These are phyloP conservation scores for Hydrotaea diabolus DNA, from an alignment of 2,888 invertebrate species.

Conservation along the genomic window DNA sequence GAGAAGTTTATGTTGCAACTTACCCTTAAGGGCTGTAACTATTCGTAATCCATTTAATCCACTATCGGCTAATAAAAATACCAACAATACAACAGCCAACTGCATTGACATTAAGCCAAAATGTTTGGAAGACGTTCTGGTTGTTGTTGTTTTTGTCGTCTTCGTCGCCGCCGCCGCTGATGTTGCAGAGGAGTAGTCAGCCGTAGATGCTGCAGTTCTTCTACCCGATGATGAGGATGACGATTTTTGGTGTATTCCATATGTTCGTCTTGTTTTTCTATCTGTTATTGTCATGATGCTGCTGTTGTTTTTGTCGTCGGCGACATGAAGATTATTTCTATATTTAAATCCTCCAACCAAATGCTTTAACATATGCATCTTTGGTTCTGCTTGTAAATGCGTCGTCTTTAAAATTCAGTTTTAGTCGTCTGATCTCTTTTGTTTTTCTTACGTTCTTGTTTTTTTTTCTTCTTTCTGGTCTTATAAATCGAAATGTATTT, in stretches of 20 bases:
- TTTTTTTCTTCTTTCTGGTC: slow-evolving; percentile 27
- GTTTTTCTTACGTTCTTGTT: slow-evolving; percentile 24
- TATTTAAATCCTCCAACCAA: slow-evolving; percentile 59
- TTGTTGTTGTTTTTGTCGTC: slow-evolving; percentile 57
- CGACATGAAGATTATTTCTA: slow-evolving; percentile 63
- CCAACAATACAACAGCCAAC: slow-evolving; percentile 68
- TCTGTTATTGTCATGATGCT: slow-evolving; percentile 56
- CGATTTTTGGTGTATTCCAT: slow-evolving; percentile 56
- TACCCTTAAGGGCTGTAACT: slow-evolving; percentile 79
- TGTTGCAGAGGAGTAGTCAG: background rate
- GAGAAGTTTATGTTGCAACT: slow-evolving; percentile 67
- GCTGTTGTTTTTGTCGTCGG: slow-evolving; percentile 43
- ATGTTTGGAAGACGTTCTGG: slow-evolving; percentile 40
- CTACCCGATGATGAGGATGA: background rate
- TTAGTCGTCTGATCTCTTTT: background rate
- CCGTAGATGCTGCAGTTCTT: background rate
- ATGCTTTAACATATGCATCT: slow-evolving; percentile 60
- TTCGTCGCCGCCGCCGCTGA: slow-evolving; percentile 55
- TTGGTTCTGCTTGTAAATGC: slow-evolving; percentile 21
- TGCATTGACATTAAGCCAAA: slow-evolving; percentile 65
- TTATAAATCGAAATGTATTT: background rate
- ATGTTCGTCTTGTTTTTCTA: slow-evolving; percentile 51
- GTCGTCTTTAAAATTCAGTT: slow-evolving; percentile 2
- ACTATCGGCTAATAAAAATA: slow-evolving; percentile 71
- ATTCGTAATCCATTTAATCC: slow-evolving; percentile 79